Evolutionary conservation across 2,113 vertebrate species (phyloP).

Genomic region (Sitta europaea): DNA sequence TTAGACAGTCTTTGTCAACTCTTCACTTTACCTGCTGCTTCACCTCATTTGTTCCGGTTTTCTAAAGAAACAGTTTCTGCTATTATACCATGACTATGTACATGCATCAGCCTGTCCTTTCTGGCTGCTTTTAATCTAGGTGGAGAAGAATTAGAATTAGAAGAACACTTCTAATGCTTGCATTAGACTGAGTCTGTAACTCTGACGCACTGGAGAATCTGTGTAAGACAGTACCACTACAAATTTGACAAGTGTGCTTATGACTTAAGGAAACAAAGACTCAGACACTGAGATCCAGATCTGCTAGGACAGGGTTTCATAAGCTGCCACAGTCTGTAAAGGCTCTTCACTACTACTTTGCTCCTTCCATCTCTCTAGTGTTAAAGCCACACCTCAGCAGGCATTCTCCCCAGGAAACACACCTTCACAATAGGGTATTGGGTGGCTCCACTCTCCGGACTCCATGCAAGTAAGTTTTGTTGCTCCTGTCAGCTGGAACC

Average conservation of each 20-base stretch:
- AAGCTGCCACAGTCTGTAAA: not conserved
- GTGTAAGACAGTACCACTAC: not conserved
- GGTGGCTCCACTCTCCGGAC: constrained; percentile 80
- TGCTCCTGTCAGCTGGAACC: constrained; percentile 79
- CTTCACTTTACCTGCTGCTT: not conserved
- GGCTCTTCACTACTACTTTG: not conserved
- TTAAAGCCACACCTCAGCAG: not conserved
- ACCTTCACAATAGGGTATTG: constrained; percentile 86
- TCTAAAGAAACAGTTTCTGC: not conserved
- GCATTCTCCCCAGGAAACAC: not conserved
- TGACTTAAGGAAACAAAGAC: not conserved
- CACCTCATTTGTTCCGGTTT: not conserved
- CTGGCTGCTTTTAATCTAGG: not conserved
- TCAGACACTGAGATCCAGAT: not conserved
- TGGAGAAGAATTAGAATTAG: not conserved
- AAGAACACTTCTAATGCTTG: not conserved
- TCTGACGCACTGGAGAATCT: not conserved
- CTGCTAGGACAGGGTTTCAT: not conserved
- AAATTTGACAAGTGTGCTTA: not conserved
- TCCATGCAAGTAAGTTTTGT: constrained; percentile 77
- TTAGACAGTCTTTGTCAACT: not conserved
- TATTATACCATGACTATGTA: not conserved
- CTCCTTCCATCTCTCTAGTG: not conserved
- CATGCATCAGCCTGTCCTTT: not conserved
- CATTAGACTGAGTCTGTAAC: not conserved